Conservation (phyloP, 2,888 invertebrate species). For the Lingula anatina region DNA sequence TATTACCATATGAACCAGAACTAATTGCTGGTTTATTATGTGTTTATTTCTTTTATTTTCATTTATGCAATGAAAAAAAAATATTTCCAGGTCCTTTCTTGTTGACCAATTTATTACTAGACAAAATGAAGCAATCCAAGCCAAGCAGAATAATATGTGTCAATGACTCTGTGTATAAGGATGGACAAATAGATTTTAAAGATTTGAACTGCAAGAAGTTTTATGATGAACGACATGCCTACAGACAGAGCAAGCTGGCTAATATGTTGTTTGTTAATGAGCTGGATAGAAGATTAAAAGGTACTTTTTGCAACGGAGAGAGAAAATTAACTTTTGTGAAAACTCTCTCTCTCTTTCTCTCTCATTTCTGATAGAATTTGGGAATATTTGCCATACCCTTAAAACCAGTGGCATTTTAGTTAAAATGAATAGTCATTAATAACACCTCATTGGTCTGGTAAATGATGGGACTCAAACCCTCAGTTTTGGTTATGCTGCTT, state of each 20-base stretch:
- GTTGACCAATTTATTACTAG: conserved; percentile 44
- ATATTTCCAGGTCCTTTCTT: conserved; percentile 42
- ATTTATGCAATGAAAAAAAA: background rate
- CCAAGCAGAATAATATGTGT: conserved; percentile 46
- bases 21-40: no score
- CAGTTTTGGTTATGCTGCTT: no score
- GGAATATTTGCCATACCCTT: no score
- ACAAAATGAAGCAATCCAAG: conserved; percentile 36
- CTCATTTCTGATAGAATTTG: background rate
- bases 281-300: conserved; percentile 32
- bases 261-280: conserved; percentile 41
- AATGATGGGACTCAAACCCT: no score
- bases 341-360: background rate
- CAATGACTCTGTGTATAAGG: conserved; percentile 31
- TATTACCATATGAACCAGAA: no score
- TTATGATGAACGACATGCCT: conserved; percentile 35
- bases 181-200: conserved; percentile 42
- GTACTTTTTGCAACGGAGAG: no score
- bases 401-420: no score
- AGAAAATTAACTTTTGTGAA: no score
- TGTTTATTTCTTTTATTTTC: background rate
- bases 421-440: no score
- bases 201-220: conserved; percentile 38
- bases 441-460: no score
- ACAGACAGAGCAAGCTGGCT: conserved; percentile 46